Percentiles rank a stretch among this genome's conserved stretches.
Evolutionary conservation across 1,140 invertebrate genomes (phyloP).

Genomic region (Ceratina japonica): DNA sequence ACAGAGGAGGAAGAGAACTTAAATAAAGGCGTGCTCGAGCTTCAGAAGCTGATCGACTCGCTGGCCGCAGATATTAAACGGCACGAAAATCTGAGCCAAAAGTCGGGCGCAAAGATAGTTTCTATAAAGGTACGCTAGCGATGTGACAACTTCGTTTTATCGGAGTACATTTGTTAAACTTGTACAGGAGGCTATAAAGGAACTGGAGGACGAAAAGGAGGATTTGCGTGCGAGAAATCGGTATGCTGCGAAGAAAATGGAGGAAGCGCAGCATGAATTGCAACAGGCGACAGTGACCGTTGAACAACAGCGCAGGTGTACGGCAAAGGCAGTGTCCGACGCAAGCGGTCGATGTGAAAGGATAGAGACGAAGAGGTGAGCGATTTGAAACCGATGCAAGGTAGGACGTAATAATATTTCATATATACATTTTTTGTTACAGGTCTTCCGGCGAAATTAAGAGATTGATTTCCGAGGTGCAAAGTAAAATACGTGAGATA

Average conservation of each 20-base stretch:
- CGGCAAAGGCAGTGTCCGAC: conserved; percentile 57
- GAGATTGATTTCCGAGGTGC: conserved; percentile 49
- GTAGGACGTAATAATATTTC: background rate
- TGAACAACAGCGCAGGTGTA: conserved; percentile 64
- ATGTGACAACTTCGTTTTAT: background rate
- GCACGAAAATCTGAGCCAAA: conserved; percentile 54
- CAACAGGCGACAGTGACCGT: conserved; percentile 61
- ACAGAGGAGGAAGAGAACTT: conserved; percentile 71
- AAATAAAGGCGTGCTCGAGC: conserved; percentile 64
- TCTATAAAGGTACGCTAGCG: conserved; percentile 56
- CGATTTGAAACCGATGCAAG: background rate
- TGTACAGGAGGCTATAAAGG: conserved; percentile 71
- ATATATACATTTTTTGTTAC: conserved; percentile 15
- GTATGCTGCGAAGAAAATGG: conserved; percentile 45
- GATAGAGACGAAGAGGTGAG: conserved; percentile 76
- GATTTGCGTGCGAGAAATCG: conserved; percentile 51
- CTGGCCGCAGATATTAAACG: conserved; percentile 66
- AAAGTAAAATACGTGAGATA: conserved; percentile 65
- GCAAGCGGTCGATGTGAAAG: conserved; percentile 74
- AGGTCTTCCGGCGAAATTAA: conserved; percentile 65
- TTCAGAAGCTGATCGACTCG: conserved; percentile 70
- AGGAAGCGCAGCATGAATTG: conserved; percentile 48
- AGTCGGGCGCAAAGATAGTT: conserved; percentile 53
- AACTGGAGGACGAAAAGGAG: conserved; percentile 65
- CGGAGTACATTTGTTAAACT: background rate